Evolutionary conservation across 2,888 invertebrate genomes (phyloP), one percentile per base, ranked within the genome.

Genomic region (Drosophila vallismaia): DNA sequence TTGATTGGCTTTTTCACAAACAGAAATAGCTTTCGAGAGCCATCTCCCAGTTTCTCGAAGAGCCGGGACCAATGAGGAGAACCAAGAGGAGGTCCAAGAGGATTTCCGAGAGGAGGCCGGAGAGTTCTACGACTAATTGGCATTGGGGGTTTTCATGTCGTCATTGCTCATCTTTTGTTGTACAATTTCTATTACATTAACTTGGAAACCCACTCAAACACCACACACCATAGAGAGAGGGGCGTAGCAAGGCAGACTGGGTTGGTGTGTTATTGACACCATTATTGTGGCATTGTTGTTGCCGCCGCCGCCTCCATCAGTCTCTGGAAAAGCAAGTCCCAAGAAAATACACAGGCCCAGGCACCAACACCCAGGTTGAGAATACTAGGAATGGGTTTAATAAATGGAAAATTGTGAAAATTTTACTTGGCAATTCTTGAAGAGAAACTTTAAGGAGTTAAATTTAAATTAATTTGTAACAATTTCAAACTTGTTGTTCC

Each of bases 1-100:
- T 86, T 84, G 85, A 83, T 84, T 83, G 85, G 82, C 86, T 82
- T 82, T 82, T 82, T 82, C 82, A 82, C 81, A 86, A 84, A 86
- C 76, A 75, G 58, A 77, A 71, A 57, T 49, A 58, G 53, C 71
- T 36, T 63, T 70, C 38, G 33, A 60, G 71, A 33, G 29, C 71
- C 19, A 8, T 14, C 40, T 8, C 19, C 33, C n/a, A 19, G 19
- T 19, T 19, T 19, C 19, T 19, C n/a, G n/a, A n/a, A n/a, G n/a
- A n/a, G n/a, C n/a, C n/a, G n/a, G 19, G 19, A 19, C 19, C 19
- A 2, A 19, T 19, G 19, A 19, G 19, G 19, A 19, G 19, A 19
- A 1, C 19, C 19, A 1, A 19, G 19, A 19, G 19, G 19, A 19
- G 19, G 19, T 19, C 19, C 19, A 1, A 19, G 19, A 19, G 19